phyloP scores from a whole-genome alignment of 92 coral and sea anemone genomes.

The Parazoanthus darwini region DNA sequence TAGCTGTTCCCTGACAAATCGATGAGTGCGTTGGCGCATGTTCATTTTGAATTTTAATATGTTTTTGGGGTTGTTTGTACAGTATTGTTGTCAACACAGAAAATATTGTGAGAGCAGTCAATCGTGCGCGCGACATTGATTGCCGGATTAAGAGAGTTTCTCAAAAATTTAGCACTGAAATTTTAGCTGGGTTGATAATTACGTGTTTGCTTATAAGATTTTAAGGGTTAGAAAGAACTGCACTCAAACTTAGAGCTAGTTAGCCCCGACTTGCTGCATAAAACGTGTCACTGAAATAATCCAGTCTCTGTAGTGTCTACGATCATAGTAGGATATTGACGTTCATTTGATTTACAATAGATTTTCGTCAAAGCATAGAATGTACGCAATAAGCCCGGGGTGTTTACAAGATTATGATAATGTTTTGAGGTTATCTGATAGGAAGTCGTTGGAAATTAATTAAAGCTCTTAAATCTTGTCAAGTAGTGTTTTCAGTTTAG shows the following conservation, averaged over 20 bases:
- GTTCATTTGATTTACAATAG: background rate
- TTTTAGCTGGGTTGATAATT: background rate
- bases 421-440: background rate
- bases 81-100: background rate
- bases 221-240: background rate
- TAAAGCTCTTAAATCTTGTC: background rate
- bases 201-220: background rate
- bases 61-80: background rate
- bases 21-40: background rate
- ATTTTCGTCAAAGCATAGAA: background rate
- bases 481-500: background rate
- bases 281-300: background rate
- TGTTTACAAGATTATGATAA: background rate
- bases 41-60: background rate
- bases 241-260: constrained; percentile 13
- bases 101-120: too few relatives aligned
- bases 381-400: background rate
- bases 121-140: background rate
- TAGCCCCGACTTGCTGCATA: background rate
- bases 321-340: background rate
- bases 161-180: background rate
- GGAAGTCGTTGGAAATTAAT: constrained; percentile 21
- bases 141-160: background rate
- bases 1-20: background rate
- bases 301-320: background rate